Evolutionary conservation across 2,888 invertebrate species (phyloP).

Genomic region (Hirtodrosophila alboralis): DNA sequence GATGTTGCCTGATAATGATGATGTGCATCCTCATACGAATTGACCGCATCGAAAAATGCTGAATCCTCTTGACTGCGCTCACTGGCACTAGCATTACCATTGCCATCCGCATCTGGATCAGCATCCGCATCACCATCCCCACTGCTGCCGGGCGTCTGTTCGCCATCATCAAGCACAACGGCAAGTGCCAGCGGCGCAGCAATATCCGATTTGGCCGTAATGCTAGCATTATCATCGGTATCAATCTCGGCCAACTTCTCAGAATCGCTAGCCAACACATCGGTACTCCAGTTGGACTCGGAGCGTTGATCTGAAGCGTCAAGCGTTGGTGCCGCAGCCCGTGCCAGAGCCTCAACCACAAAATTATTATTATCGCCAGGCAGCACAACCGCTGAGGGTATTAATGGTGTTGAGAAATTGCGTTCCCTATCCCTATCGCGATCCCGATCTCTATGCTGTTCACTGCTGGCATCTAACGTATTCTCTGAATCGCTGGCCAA

Average conservation of each 20-base stretch:
- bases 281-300: slow-evolving; percentile 98
- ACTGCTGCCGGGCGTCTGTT: slow-evolving; percentile 77
- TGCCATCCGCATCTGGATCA: slow-evolving; percentile 32
- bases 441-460: slow-evolving; percentile 86
- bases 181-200: slow-evolving; percentile 84
- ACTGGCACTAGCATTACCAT: slow-evolving; percentile 75
- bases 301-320: slow-evolving; percentile 96
- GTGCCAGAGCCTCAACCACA: slow-evolving; percentile 77
- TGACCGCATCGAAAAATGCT: slow-evolving; percentile 81
- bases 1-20: slow-evolving; percentile 77
- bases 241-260: slow-evolving; percentile 94
- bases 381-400: slow-evolving; percentile 84
- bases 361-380: slow-evolving; percentile 84
- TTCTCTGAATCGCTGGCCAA: slow-evolving; percentile 98
- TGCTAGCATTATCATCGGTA: slow-evolving; percentile 88
- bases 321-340: slow-evolving; percentile 81
- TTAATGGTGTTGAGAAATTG: slow-evolving; percentile 84
- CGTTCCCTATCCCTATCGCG: slow-evolving; percentile 84
- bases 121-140: slow-evolving; percentile 62
- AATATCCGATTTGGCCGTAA: slow-evolving; percentile 90
- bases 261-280: slow-evolving; percentile 96
- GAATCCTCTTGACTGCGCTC: slow-evolving; percentile 82
- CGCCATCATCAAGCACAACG: slow-evolving; percentile 65
- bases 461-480: slow-evolving; percentile 87
- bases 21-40: slow-evolving; percentile 78